Base-by-base conservation (phyloP, 2,113 vertebrate genomes). In the Melanostigma gelatinosum region DNA sequence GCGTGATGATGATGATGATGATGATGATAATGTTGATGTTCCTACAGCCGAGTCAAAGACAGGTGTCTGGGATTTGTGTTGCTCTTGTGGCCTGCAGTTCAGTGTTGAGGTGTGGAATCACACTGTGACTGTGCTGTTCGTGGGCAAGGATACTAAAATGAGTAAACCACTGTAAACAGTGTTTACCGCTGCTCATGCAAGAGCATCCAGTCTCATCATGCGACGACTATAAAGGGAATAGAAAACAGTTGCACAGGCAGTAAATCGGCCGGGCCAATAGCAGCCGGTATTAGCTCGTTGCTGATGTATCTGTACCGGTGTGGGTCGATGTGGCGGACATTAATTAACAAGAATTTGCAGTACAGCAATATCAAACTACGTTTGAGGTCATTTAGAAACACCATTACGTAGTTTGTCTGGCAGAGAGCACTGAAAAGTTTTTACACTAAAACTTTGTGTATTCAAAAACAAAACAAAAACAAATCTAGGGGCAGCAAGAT, bases 61-160 rank as follows among this genome's bases (percentile, higher is more conserved):
- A 20, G 42, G 75, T 63, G 80, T 80, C 67, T 66, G 52, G 60
- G 58, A 61, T 84, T 68, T 66, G 66, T 79, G 74, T 71, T 62
- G 60, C 27, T 20, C 44, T 29, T 40, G 36, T 42, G 63, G 63
- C 58, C 62, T 46, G 61, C 40, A 13, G 38, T 61, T 69, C 20
- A 36, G 66, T 69, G 20, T 36, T 12, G 29, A 52, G 10, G 44
- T 36, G 66, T 62, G 38, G 29, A 52, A 27, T 58, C 40, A 42
- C 6, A 34, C 64, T 3, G 66, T 32, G n/a, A 38, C 34, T 13
- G 44, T 36, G 64, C n/a, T 29, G 46, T 55, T 62, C 24, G 44
- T 20, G 58, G 58, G 12, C 16, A n/a, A 40, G 42, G 34, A 50
- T 20, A 32, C 50, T 66, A 34, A 77, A 32, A 16, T 6, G 20